phyloP scores from a whole-genome alignment of 2,797 vertebrate genomes.

The Leptatherina wallacei region DNA sequence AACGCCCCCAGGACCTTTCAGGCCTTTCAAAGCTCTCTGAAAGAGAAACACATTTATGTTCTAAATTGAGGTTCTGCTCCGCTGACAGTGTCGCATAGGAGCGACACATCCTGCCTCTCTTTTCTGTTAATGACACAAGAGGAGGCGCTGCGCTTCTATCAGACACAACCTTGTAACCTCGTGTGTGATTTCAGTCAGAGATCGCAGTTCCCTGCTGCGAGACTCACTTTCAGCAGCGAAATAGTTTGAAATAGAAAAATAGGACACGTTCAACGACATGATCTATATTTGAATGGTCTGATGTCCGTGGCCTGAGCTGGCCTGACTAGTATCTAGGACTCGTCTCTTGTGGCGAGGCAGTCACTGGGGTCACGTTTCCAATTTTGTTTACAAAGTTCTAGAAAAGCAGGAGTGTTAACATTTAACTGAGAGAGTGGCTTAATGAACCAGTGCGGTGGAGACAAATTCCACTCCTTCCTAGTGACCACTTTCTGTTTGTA shows the following conservation, averaged over 20 bases:
- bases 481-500: background rate
- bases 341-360: constrained; percentile 18
- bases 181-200: background rate
- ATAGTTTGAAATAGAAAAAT: constrained; percentile 7
- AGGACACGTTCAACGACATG: constrained; percentile 15
- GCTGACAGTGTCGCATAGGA: background rate
- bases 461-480: background rate
- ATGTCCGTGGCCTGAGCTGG: background rate
- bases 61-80: constrained; percentile 42
- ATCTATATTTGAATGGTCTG: constrained; percentile 15
- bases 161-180: background rate
- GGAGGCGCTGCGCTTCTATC: background rate
- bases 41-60: constrained; percentile 28
- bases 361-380: background rate
- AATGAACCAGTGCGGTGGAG: background rate
- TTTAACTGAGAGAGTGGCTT: too few relatives aligned
- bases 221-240: background rate
- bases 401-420: background rate
- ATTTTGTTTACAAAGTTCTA: background rate
- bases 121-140: background rate
- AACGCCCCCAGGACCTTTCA: constrained; percentile 8
- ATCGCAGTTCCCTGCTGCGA: background rate
- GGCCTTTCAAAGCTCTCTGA: constrained; percentile 7
- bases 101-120: background rate
- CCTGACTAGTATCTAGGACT: constrained; percentile 1